Base-by-base conservation (phyloP, 2,888 invertebrate species). In the Acholoe squamosa region DNA sequence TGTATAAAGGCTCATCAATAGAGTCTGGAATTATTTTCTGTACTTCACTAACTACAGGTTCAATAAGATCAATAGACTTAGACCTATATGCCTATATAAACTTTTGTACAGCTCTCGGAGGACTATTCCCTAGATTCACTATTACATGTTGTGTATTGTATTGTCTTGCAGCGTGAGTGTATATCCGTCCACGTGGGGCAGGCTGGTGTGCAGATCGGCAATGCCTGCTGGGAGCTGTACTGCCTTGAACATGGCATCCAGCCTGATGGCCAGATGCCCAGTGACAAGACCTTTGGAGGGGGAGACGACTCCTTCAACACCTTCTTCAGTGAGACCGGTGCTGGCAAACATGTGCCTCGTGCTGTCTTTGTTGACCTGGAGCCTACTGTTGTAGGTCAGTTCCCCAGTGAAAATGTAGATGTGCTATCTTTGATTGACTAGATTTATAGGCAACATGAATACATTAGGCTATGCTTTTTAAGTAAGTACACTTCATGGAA, bases 281-380 rank as follows among this genome's bases (percentile, higher is more conserved):
- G 84, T 51, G 84, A 84, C 84, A 84, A 84, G n/a, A 43, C 84
- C 52, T 43, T 84, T 28, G 52, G 51, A 84, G 95, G 94, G 5
- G 96, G 98, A 91, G 84, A 84, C 52, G 84, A 84, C 52, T 84
- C 84, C 84, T 84, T 84, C 52, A 84, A 84, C 84, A 84, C 84
- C 51, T 84, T 84, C 84, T 84, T 84, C 84, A 84, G 84, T 28
- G 84, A 84, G 84, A 84, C 84, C n/a, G 43, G 51, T 3, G 43
- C 84, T 28, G 84, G 84, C 95, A 99, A 99, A 95, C 99, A 99
- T 95, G 99, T 99, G 19, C 99, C 99, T 88, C 97, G 99, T 94
- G 95, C 95, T 98, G 98, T 99, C 91, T 99, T 99, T 95, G 98
- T 99, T 22, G 99, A 99, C 96, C 97, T 99, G 96, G 99, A 99